Conservation (phyloP, 2,797 vertebrate genomes). For the Choloepus didactylus region DNA sequence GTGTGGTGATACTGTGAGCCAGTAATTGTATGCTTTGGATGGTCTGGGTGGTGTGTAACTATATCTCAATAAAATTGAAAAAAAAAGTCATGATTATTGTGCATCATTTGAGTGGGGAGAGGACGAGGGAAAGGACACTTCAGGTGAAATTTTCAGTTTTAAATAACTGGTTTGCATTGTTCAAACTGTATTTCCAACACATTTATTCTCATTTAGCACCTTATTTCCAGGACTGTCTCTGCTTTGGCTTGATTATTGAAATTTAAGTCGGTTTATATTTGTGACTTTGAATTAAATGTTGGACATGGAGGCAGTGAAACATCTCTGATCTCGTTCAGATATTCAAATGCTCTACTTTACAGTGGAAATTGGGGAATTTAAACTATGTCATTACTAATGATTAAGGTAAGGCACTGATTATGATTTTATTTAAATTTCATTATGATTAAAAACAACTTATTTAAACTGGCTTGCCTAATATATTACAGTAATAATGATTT, state of each 20-base stretch:
- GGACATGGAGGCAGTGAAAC: not conserved
- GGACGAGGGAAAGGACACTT: not conserved
- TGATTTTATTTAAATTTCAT: constrained; percentile 52
- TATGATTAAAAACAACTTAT: constrained; percentile 42
- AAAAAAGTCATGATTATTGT: not conserved
- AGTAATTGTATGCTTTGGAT: too few relatives aligned
- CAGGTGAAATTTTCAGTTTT: not conserved
- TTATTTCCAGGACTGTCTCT: not conserved
- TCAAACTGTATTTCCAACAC: not conserved
- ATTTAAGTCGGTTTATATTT: constrained; percentile 45
- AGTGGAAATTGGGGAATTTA: not conserved
- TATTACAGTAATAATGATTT: constrained; percentile 42
- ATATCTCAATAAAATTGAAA: too few relatives aligned
- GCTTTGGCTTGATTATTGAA: constrained; percentile 21
- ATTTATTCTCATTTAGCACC: not conserved
- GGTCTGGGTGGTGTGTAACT: too few relatives aligned
- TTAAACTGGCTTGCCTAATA: constrained; percentile 25
- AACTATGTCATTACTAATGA: constrained; percentile 25
- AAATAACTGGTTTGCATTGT: not conserved
- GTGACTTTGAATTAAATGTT: constrained; percentile 44
- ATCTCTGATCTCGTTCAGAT: not conserved
- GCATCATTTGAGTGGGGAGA: not conserved
- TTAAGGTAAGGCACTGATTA: constrained; percentile 26
- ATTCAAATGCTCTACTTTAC: not conserved
- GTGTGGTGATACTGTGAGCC: too few relatives aligned